phyloP scores from a whole-genome alignment of 2,888 invertebrate species.

The Altica lythri region DNA sequence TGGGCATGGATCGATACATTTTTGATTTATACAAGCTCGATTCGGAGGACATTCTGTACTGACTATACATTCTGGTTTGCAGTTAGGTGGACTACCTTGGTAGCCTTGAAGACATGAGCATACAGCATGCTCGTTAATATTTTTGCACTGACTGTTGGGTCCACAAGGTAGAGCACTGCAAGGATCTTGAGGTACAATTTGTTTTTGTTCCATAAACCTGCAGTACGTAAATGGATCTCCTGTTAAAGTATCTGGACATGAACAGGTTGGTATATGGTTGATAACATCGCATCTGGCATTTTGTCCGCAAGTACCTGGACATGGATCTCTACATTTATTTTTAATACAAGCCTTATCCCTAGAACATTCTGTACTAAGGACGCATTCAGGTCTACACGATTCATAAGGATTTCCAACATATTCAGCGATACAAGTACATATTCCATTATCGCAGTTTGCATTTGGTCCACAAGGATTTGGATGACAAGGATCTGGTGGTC shows the following conservation, averaged over 20 bases:
- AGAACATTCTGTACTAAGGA: conserved; percentile 69
- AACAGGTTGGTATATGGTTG: conserved; percentile 74
- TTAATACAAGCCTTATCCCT: conserved; percentile 68
- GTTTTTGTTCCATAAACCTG: conserved; percentile 43
- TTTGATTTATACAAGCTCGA: conserved; percentile 60
- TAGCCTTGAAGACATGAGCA: conserved; percentile 61
- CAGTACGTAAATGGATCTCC: conserved; percentile 61
- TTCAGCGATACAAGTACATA: conserved; percentile 66
- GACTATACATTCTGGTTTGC: conserved; percentile 61
- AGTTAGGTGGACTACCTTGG: conserved; percentile 62
- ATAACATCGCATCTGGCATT: conserved; percentile 74
- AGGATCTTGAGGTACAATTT: conserved; percentile 49
- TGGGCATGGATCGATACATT: conserved; percentile 63
- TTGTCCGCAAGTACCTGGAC: conserved; percentile 71
- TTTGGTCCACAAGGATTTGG: conserved; percentile 80
- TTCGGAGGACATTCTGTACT: conserved; percentile 61
- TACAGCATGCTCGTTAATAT: conserved; percentile 59
- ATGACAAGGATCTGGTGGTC: conserved; percentile 64
- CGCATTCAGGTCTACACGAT: conserved; percentile 73
- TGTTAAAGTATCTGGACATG: conserved; percentile 69
- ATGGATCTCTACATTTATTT: conserved; percentile 73
- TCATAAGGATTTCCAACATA: conserved; percentile 71
- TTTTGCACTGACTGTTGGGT: conserved; percentile 61
- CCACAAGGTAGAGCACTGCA: conserved; percentile 62
- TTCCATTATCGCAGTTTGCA: conserved; percentile 68